Base-by-base conservation (phyloP, 2,797 vertebrate species). In the Xenentodon cancila region DNA sequence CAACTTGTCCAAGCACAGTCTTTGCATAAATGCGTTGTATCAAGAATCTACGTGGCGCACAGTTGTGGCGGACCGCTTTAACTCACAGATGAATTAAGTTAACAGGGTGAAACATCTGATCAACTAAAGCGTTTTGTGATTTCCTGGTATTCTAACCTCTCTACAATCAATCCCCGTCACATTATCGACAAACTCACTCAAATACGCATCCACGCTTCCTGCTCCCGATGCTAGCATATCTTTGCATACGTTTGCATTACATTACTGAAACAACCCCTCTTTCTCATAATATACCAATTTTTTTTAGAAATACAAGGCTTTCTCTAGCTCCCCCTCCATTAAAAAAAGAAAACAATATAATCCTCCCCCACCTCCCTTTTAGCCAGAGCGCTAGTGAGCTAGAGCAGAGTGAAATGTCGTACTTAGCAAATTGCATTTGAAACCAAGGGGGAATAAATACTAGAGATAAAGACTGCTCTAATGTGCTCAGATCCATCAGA, bases 401-500 rank as follows among this genome's bases (percentile, higher is more conserved):
- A 2, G 53, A 81, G 77, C 73, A 37, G 83, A 86, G 83, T 79
- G 88, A 91, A 89, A 90, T 60, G 60, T 89, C 68, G 73, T 93
- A 92, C 90, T 93, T 93, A 91, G 90, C 80, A 92, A 93, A 94
- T 92, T 89, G 85, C 91, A 91, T 92, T 93, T 91, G 84, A 88
- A 91, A 89, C 90, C 91, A 88, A 81, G 65, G 73, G 89, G 91
- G 90, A 92, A 93, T 93, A 94, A 93, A 94, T 92, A 93, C 85
- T 86, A 83, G 84, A 88, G 90, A 92, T 93, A 92, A 91, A 94
- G 91, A 91, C 90, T 85, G 82, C 84, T 89, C 86, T 92, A 92
- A 92, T 93, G 90, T 90, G 88, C 89, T 91, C 79, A 78, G 89
- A 94, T 93, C 93, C 93, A 93, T 94, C 93, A 92, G 89, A 93